Evolutionary conservation across 2,797 vertebrate genomes (phyloP).

Genomic region (Esox lucius): DNA sequence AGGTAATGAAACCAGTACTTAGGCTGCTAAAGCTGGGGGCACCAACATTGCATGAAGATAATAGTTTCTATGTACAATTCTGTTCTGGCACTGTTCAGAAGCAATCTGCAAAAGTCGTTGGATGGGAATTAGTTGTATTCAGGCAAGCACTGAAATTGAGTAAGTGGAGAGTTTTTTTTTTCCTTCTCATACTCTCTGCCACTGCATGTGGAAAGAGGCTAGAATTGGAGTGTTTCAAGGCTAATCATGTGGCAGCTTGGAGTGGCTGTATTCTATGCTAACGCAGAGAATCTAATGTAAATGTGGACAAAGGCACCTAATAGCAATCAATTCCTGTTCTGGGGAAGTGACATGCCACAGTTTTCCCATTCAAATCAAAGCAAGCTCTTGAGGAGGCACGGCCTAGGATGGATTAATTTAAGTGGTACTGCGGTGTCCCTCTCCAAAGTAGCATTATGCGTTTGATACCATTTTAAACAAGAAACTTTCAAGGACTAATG

Average conservation of each 20-base stretch:
- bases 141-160: constrained; percentile 59
- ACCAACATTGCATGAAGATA: background rate
- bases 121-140: constrained; percentile 54
- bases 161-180: constrained; percentile 3
- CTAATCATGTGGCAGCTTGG: constrained; percentile 67
- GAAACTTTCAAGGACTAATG: background rate
- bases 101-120: constrained; percentile 62
- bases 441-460: constrained; percentile 33
- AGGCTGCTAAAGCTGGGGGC: background rate
- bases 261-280: constrained; percentile 62
- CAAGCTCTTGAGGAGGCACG: constrained; percentile 29
- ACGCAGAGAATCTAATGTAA: constrained; percentile 64
- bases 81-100: constrained; percentile 38
- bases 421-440: constrained; percentile 20
- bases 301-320: constrained; percentile 67
- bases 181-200: background rate
- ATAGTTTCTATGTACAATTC: background rate
- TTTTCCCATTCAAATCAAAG: constrained; percentile 58
- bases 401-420: constrained; percentile 14
- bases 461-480: constrained; percentile 38
- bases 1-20: background rate
- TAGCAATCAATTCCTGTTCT: constrained; percentile 62
- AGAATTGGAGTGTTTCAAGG: constrained; percentile 62
- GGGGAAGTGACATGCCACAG: constrained; percentile 37
- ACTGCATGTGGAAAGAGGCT: constrained; percentile 48